Evolutionary conservation across 2,888 invertebrate genomes (phyloP).

Genomic region (Hirtodrosophila alboralis): DNA sequence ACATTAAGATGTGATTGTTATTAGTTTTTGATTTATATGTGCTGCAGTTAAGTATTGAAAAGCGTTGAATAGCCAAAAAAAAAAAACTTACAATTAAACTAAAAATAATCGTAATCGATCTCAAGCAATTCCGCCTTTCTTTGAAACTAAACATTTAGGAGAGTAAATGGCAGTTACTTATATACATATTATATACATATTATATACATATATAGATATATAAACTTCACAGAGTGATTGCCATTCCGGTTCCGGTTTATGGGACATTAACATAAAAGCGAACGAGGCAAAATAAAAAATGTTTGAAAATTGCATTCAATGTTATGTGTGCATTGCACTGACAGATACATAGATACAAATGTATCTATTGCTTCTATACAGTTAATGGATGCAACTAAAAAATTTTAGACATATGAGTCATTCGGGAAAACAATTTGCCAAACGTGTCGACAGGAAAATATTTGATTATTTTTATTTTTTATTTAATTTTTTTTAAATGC

Average conservation of each 20-base stretch:
- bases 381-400: constrained; percentile 44
- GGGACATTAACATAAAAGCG: constrained; percentile 54
- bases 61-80: constrained; percentile 12
- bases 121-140: constrained; percentile 60
- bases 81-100: constrained; percentile 15
- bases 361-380: constrained; percentile 35
- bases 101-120: constrained; percentile 32
- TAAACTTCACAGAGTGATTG: constrained; percentile 18
- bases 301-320: constrained; percentile 57
- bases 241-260: constrained; percentile 65
- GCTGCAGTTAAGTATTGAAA: no score
- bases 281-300: constrained; percentile 45
- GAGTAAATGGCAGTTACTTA: constrained; percentile 6
- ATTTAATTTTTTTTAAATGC: constrained; percentile 15
- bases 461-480: constrained; percentile 27
- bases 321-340: constrained; percentile 66
- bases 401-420: constrained; percentile 47
- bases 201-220: no score
- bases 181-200: no score
- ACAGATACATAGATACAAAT: constrained; percentile 44
- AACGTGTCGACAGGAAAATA: constrained; percentile 31
- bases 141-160: constrained; percentile 8
- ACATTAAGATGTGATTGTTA: no score
- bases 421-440: constrained; percentile 21
- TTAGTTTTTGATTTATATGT: no score